Evolutionary conservation across 2,888 invertebrate genomes (phyloP).

Genomic region (Endomychus coccineus): DNA sequence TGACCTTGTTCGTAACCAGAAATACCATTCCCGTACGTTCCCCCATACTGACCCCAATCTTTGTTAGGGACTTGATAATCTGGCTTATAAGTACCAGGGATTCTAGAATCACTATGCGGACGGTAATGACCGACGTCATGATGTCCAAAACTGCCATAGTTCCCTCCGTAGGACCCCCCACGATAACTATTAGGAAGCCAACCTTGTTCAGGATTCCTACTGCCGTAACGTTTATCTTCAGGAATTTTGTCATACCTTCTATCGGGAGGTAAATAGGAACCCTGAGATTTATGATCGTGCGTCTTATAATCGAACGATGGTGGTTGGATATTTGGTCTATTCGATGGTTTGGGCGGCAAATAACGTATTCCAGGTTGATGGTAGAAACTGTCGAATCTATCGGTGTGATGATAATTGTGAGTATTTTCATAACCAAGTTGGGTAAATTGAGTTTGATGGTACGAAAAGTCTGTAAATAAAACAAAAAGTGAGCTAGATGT

Average conservation of each 20-base stretch:
- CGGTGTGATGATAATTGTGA: constrained; percentile 22
- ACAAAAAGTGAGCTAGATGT: too few relatives aligned
- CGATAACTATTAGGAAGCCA: constrained; percentile 38
- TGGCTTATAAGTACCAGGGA: constrained; percentile 25
- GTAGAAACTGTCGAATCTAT: constrained; percentile 15
- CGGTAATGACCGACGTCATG: constrained; percentile 20
- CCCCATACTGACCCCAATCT: constrained; percentile 40
- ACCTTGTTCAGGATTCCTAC: too few relatives aligned
- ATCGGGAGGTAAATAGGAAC: constrained; percentile 1
- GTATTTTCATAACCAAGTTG: constrained; percentile 28
- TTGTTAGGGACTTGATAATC: constrained; percentile 36
- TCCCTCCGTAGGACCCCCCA: constrained; percentile 57
- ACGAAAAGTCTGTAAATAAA: constrained; percentile 33
- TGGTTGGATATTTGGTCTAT: constrained; percentile 6
- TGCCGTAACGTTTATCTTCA: not conserved
- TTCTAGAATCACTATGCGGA: constrained; percentile 15
- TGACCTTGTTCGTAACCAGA: constrained; percentile 20
- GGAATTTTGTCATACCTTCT: constrained; percentile 9
- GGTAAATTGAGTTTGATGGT: constrained; percentile 30
- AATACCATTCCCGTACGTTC: constrained; percentile 33
- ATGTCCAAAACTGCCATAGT: constrained; percentile 46
- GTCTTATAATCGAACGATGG: constrained; percentile 6
- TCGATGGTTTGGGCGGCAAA: constrained; percentile 15
- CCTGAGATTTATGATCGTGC: constrained; percentile 8
- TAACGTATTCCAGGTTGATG: constrained; percentile 16